These are phyloP conservation scores for Frankliniella fusca DNA, from an alignment of 2,888 invertebrate genomes.

Conservation along the genomic window DNA sequence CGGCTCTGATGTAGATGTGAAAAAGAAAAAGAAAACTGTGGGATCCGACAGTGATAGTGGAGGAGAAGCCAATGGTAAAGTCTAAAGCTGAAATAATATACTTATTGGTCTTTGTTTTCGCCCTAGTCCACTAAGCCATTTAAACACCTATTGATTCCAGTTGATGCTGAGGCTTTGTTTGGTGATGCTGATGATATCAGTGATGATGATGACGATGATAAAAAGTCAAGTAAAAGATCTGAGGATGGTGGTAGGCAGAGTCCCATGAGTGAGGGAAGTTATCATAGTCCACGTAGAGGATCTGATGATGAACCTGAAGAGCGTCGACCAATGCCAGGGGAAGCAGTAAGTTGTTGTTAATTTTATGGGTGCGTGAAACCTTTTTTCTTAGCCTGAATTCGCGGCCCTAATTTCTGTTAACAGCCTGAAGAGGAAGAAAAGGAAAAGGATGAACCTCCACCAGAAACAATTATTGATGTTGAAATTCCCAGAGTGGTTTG, in stretches of 20 bases:
- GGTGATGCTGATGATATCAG: constrained; percentile 93
- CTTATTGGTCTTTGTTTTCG: background rate
- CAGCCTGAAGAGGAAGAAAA: constrained; percentile 57
- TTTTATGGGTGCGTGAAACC: background rate
- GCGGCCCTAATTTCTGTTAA: background rate
- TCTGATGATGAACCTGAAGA: constrained; percentile 52
- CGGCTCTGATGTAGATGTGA: constrained; percentile 44
- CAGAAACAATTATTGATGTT: constrained; percentile 93
- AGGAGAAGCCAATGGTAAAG: constrained; percentile 36
- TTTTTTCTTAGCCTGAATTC: background rate
- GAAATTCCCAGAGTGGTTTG: constrained; percentile 94
- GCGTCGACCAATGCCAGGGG: constrained; percentile 42
- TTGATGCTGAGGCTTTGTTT: constrained; percentile 73
- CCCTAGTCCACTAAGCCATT: background rate
- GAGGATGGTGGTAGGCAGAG: constrained; percentile 28
- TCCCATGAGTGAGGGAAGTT: background rate
- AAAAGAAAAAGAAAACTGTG: constrained; percentile 51
- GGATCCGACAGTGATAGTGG: constrained; percentile 68
- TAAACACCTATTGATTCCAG: constrained; percentile 40
- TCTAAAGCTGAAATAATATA: background rate
- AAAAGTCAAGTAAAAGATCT: constrained; percentile 35
- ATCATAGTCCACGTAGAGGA: constrained; percentile 41
- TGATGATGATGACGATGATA: constrained; percentile 60
- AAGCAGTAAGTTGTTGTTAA: constrained; percentile 41
- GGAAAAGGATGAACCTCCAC: constrained; percentile 73